phyloP scores from a whole-genome alignment of 2,113 vertebrate species.

The Sprattus sprattus region DNA sequence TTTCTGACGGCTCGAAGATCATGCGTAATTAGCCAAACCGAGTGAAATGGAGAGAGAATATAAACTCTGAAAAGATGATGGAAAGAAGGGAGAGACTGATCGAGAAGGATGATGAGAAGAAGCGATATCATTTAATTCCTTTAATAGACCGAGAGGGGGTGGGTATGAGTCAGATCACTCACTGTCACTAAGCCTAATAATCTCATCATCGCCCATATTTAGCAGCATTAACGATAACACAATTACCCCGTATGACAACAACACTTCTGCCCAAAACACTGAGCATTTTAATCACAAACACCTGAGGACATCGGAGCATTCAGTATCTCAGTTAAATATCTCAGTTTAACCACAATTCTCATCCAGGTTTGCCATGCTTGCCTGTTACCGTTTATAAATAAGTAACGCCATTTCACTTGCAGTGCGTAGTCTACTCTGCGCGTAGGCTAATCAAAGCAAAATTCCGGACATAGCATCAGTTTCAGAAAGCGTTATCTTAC shows the following conservation, averaged over 20 bases:
- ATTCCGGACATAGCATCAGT: constrained; percentile 14
- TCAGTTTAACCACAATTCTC: neutral
- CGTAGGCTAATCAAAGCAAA: neutral
- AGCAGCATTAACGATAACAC: neutral
- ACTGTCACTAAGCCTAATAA: constrained; percentile 15
- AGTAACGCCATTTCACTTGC: constrained; percentile 16
- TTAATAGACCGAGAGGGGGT: neutral
- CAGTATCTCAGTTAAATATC: neutral
- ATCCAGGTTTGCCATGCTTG: constrained; percentile 12
- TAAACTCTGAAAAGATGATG: neutral
- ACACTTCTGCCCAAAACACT: neutral
- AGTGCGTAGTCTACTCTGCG: neutral
- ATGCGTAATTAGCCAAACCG: neutral
- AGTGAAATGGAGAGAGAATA: neutral
- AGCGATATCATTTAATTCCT: neutral
- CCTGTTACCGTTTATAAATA: constrained; percentile 18
- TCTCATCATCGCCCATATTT: constrained; percentile 5
- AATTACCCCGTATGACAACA: neutral
- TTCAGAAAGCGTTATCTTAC: constrained; percentile 1
- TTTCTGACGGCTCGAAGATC: neutral
- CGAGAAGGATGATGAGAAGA: neutral
- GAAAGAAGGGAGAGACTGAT: neutral
- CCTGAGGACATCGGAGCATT: neutral
- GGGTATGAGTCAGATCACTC: constrained; percentile 8
- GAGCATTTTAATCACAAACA: neutral